Evolutionary conservation across 2,888 invertebrate genomes (phyloP), one percentile per base, ranked within the genome.

Genomic region (Operophtera brumata): DNA sequence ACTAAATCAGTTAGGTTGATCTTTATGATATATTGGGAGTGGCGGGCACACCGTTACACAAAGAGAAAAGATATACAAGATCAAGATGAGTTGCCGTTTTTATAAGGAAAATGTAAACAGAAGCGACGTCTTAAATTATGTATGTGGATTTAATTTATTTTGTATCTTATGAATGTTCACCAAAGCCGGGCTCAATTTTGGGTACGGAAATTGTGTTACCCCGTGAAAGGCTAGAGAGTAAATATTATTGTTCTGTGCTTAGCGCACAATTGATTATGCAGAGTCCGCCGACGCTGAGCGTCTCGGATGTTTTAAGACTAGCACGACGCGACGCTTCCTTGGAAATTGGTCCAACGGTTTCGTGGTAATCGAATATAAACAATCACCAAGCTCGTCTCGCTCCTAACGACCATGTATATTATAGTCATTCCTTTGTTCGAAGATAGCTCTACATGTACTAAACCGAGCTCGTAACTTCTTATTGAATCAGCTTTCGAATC

Each of bases 401-500:
- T 55, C 53, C 60, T 57, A 59, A 61, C 59, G 59, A 59, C 56
- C 59, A 57, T 58, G 60, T 60, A 66, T 69, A 65, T 61, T 62
- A 62, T 58, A 59, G 66, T 62, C 61, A 55, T 64, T 57, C 65
- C 64, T 62, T 47, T 55, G 59, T 64, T 62, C 57, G 62, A 67
- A 73, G 61, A 75, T 73, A 75, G 75, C 75, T 78, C 75, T 77
- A 77, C 78, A 75, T 69, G 59, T 65, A 62, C 59, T 59, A 59
- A 61, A 62, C 54, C 47, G 54, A 56, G 72, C 72, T 75, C 78
- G 76, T 80, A 79, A 81, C 77, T 78, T 78, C 77, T 77, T 82
- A 83, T 83, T 82, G 79, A 79, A 79, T 81, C 81, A 81, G 77
- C 80, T 76, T 73, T 77, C 61, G 76, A 78, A 79, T 78, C 74